Conservation (phyloP, 2,888 invertebrate species). For the Thereva nobilitata region DNA sequence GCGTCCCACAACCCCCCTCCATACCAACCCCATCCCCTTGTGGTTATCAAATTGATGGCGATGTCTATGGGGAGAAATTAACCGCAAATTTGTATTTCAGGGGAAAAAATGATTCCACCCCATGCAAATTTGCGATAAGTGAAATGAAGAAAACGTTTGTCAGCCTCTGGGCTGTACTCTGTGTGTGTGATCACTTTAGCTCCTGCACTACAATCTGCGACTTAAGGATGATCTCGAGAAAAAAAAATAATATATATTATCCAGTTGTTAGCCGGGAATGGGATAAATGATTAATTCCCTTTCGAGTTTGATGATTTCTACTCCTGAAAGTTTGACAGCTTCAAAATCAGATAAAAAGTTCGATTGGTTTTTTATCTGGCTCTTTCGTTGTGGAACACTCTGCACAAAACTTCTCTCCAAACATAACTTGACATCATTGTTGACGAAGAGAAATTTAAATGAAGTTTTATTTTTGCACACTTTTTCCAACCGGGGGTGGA, state of each 20-base stretch:
- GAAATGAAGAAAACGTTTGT: constrained; percentile 33
- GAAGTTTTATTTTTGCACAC: too few relatives aligned
- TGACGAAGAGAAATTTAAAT: too few relatives aligned
- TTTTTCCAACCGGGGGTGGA: too few relatives aligned
- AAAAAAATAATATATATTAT: too few relatives aligned
- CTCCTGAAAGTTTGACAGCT: constrained; percentile 26
- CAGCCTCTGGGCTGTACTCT: not conserved
- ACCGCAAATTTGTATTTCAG: constrained; percentile 30
- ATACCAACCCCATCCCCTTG: not conserved
- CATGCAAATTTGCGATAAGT: constrained; percentile 30
- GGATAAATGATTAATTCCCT: constrained; percentile 25
- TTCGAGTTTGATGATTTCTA: constrained; percentile 22
- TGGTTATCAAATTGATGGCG: constrained; percentile 21
- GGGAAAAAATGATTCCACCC: constrained; percentile 23
- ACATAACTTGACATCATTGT: too few relatives aligned
- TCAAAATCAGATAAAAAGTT: constrained; percentile 32
- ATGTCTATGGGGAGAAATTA: constrained; percentile 30
- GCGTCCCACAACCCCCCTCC: not conserved
- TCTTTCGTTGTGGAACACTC: constrained; percentile 1
- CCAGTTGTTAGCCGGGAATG: too few relatives aligned
- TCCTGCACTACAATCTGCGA: constrained; percentile 19
- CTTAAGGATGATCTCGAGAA: constrained; percentile 15
- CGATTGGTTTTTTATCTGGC: constrained; percentile 28
- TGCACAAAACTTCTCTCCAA: constrained; percentile 20
- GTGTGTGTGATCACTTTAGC: too few relatives aligned